Evolutionary conservation across 2,888 invertebrate genomes (phyloP), one percentile per base, ranked within the genome.

Genomic region (Drosophila paracracens): DNA sequence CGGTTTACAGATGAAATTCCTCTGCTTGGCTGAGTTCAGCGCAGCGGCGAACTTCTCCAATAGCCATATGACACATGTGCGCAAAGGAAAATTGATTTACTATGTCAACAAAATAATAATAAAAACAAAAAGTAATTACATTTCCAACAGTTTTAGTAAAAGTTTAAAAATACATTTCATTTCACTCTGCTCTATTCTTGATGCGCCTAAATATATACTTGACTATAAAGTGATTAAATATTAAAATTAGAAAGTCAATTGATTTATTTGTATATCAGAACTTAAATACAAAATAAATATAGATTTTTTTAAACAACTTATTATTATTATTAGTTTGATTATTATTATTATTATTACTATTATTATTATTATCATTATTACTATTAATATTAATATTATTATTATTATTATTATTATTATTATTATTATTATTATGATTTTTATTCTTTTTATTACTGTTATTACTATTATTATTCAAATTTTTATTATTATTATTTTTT

Each of bases 1-100:
- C 36, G 31, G 50, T 54, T 54, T 33, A 65, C 67, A n/a, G 51
- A 51, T 33, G 38, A 51, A 67, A 65, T 64, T 63, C 29, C 16
- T 33, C 7, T 38, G 7, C 36, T 11, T 16, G 25, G 16, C 31
- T 16, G 25, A 50, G 31, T 8, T 18, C 11, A 4, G 29, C 7
- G 11, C 13, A 16, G 2, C 31, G 33, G 48, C 33, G 1, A 6
- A n/a, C 10, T 50, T 29, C 29, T n/a, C 10, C 50, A 11, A 6
- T 3, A 7, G 21, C 43, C 21, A 8, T 8, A 7, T 25, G 25
- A 25, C 25, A 1, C 2, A 2, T 25, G 25, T 25, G 46, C 8
- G 25, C 1, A 16, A 25, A 0, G 21, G 0, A 4, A 36, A 46
- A 16, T 16, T 16, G 27, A 25, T 25, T 25, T 8, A 27, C 8